A percentile compares a stretch with the other conserved stretches of the same genome.
Evolutionary conservation across 2,797 vertebrate genomes (phyloP).

Genomic region (Siniperca undulata): DNA sequence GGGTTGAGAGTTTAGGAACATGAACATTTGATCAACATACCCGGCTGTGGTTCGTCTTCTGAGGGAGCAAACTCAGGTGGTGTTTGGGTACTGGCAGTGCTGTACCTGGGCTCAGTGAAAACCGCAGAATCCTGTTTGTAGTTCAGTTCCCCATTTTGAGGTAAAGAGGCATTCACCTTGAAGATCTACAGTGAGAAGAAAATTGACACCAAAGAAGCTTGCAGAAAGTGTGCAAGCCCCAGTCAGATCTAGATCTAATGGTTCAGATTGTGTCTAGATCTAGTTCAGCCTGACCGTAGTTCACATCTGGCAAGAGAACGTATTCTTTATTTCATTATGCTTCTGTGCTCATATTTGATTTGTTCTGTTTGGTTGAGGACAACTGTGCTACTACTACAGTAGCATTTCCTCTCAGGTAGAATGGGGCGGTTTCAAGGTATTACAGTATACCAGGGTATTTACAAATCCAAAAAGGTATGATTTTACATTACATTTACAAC

Average conservation of each 20-base stretch:
- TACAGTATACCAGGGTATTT: no score
- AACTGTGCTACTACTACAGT: neutral
- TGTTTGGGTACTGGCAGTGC: conserved; percentile 94
- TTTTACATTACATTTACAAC: no score
- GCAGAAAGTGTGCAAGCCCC: neutral
- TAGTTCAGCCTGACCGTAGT: neutral
- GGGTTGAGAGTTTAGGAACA: no score
- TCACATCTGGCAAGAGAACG: no score
- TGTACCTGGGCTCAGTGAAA: conserved; percentile 84
- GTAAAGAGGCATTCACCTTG: conserved; percentile 87
- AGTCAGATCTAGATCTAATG: neutral
- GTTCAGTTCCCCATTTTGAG: conserved; percentile 88
- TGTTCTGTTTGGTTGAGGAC: neutral
- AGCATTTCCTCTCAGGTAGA: neutral
- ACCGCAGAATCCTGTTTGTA: conserved; percentile 83
- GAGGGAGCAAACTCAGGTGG: conserved; percentile 89
- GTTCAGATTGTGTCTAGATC: neutral
- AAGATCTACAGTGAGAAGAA: conserved; percentile 86
- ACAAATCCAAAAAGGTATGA: no score
- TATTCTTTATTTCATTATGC: neutral
- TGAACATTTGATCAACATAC: conserved; percentile 73
- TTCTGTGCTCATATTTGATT: neutral
- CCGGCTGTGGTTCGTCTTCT: conserved; percentile 86
- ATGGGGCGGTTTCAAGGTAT: no score
- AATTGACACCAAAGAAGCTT: neutral